Evolutionary conservation across 2,113 vertebrate species (phyloP).

Genomic region (Festucalex cinctus): DNA sequence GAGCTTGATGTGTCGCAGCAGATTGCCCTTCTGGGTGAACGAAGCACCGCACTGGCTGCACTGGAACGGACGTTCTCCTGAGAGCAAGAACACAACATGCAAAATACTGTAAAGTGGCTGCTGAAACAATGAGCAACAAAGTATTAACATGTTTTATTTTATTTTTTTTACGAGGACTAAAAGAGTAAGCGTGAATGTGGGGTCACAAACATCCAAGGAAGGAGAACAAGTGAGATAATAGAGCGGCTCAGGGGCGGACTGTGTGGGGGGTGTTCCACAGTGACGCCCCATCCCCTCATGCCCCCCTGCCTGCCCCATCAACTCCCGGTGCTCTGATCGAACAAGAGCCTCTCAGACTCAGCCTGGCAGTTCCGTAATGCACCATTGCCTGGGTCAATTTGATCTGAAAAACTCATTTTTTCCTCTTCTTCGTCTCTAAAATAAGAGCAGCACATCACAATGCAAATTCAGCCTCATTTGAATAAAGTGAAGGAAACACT

Average conservation of each 20-base stretch:
- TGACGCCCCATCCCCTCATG: slow-evolving; percentile 73
- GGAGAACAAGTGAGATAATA: slow-evolving; percentile 60
- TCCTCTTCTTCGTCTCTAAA: slow-evolving; percentile 92
- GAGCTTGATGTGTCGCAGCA: slow-evolving; percentile 97
- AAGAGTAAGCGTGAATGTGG: slow-evolving; percentile 26
- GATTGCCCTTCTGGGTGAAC: slow-evolving; percentile 98
- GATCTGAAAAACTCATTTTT: slow-evolving; percentile 99
- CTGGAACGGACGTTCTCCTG: slow-evolving; percentile 97
- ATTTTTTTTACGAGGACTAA: neutral
- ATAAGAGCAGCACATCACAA: slow-evolving; percentile 99
- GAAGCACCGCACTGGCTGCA: slow-evolving; percentile 97
- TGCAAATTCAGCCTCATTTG: slow-evolving; percentile 99
- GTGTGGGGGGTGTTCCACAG: slow-evolving; percentile 61
- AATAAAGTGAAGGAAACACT: slow-evolving; percentile 99
- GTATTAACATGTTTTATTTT: neutral
- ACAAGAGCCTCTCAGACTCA: slow-evolving; percentile 95
- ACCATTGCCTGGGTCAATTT: slow-evolving; percentile 99
- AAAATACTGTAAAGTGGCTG: slow-evolving; percentile 22
- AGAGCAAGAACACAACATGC: slow-evolving; percentile 34
- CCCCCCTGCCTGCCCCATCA: slow-evolving; percentile 77
- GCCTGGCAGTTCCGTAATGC: slow-evolving; percentile 99
- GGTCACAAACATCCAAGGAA: slow-evolving; percentile 55
- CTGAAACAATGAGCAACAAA: neutral
- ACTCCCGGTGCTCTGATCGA: slow-evolving; percentile 89
- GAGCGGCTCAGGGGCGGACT: slow-evolving; percentile 29